A percentile compares a stretch with the other conserved stretches of the same genome.
These are phyloP conservation scores for Puntigrus tetrazona DNA, from an alignment of 2,113 vertebrate species.

Conservation along the genomic window DNA sequence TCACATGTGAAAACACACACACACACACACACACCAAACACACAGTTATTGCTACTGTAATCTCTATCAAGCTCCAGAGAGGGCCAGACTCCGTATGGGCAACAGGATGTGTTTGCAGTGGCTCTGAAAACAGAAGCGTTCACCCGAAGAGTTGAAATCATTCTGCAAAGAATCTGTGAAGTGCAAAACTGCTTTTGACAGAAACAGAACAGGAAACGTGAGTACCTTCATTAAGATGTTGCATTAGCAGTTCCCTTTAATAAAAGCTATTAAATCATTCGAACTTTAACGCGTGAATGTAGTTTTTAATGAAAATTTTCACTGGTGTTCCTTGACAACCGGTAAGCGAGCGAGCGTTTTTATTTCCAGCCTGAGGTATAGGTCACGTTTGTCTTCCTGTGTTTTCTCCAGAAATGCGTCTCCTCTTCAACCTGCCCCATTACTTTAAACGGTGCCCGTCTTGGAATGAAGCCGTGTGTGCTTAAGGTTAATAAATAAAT, in stretches of 20 bases:
- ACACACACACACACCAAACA: not conserved
- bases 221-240: not conserved
- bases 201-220: not conserved
- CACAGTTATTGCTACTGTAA: not conserved
- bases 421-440: not conserved
- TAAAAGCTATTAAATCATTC: not conserved
- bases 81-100: not conserved
- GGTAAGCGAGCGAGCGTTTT: not conserved
- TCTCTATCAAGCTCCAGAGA: slow-evolving; percentile 5
- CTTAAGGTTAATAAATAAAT: not conserved
- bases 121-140: slow-evolving; percentile 23
- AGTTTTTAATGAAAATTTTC: not conserved
- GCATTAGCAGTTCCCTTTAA: not conserved
- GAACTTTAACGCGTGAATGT: not conserved
- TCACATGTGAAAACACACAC: slow-evolving; percentile 9
- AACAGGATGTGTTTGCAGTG: slow-evolving; percentile 4
- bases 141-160: not conserved
- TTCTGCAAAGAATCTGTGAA: not conserved
- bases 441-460: not conserved
- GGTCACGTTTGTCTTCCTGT: not conserved
- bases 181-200: not conserved
- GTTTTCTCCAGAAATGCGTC: not conserved
- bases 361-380: not conserved
- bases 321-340: not conserved
- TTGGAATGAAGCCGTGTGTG: not conserved